phyloP scores from a whole-genome alignment of 2,888 invertebrate genomes.

The Lepidonotus clava region DNA sequence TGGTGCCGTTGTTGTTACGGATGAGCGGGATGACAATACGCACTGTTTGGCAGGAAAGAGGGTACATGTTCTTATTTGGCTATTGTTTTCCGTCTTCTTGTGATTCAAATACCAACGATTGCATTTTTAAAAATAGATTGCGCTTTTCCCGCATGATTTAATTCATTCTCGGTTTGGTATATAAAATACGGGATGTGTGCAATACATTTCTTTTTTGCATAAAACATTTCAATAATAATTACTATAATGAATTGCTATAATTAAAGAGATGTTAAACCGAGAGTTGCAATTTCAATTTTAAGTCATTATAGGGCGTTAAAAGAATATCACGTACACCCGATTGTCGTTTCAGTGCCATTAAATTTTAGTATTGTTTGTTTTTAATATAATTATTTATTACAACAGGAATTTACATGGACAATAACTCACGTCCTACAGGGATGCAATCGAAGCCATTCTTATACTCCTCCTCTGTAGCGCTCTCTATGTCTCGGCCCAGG shows the following conservation, averaged over 20 bases:
- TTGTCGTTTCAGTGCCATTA: too few relatives aligned
- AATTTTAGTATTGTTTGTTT: too few relatives aligned
- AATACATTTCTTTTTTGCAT: too few relatives aligned
- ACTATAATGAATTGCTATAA: too few relatives aligned
- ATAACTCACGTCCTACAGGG: conserved; percentile 90
- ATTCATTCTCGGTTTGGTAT: background rate
- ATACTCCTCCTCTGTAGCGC: conserved; percentile 95
- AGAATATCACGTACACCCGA: too few relatives aligned
- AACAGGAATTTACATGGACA: background rate
- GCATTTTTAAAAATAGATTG: background rate
- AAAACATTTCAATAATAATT: too few relatives aligned
- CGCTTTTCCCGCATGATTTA: background rate
- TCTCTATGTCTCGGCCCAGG: conserved; percentile 92
- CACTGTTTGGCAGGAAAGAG: conserved; percentile 59
- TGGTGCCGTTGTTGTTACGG: conserved; percentile 60
- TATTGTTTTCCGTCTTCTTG: background rate
- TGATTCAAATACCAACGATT: background rate
- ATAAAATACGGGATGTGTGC: too few relatives aligned
- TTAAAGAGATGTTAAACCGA: too few relatives aligned
- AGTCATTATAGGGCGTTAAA: too few relatives aligned
- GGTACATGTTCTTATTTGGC: background rate
- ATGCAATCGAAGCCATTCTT: conserved; percentile 92
- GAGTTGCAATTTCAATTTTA: too few relatives aligned
- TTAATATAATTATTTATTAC: background rate
- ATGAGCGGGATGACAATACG: conserved; percentile 66